Percentiles rank a stretch among this genome's conserved stretches.
Conservation (phyloP, 2,797 vertebrate species). For the Aplochiton taeniatus region DNA sequence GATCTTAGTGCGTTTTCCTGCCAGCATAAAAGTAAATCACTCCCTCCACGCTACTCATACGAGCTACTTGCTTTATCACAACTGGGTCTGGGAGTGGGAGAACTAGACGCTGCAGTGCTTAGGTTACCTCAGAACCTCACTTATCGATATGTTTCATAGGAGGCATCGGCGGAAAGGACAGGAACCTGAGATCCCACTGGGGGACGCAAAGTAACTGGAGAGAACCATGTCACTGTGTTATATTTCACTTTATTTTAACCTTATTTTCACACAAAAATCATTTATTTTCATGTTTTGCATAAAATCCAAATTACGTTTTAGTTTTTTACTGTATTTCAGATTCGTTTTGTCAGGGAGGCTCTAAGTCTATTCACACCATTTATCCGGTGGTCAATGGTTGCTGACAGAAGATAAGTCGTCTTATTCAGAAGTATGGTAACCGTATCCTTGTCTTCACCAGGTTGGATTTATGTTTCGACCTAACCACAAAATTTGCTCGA, state of each 20-base stretch:
- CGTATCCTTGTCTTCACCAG: not conserved
- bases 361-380: not conserved
- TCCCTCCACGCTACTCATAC: constrained; percentile 26
- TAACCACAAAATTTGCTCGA: not conserved
- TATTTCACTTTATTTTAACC: not conserved
- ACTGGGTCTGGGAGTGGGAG: constrained; percentile 15
- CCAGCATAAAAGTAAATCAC: constrained; percentile 28
- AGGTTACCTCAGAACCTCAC: constrained; percentile 14
- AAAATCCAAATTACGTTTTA: no score
- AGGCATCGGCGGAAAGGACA: constrained; percentile 9
- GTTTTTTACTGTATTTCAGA: no score
- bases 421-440: constrained; percentile 2
- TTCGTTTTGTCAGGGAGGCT: not conserved
- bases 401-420: not conserved
- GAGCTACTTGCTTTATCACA: constrained; percentile 20
- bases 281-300: no score
- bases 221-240: constrained; percentile 17
- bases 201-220: constrained; percentile 27
- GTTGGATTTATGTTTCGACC: not conserved
- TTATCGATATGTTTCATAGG: constrained; percentile 23
- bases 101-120: not conserved
- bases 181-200: constrained; percentile 3
- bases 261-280: not conserved
- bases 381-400: not conserved
- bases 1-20: constrained; percentile 48